A percentile compares a stretch with the other conserved stretches of the same genome.
Conservation (phyloP, 1,140 invertebrate genomes). For the Trinorchestia longiramus region DNA sequence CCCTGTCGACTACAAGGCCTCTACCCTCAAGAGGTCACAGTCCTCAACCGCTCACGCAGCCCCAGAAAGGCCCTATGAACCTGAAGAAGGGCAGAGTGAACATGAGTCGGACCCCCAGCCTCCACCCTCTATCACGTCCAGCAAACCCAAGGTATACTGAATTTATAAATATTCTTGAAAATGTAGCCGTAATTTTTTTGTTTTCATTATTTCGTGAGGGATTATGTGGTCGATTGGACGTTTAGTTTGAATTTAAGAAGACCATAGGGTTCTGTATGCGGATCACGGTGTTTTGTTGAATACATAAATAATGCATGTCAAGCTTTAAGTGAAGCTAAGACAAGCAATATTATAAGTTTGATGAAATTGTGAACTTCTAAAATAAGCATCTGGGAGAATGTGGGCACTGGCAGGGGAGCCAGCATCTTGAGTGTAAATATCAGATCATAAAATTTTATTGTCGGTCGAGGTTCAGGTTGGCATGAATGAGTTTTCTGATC, state of each 20-base stretch:
- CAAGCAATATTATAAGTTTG: not conserved
- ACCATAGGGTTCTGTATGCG: not conserved
- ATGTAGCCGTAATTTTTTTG: not conserved
- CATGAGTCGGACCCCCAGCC: not conserved
- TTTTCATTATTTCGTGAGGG: not conserved
- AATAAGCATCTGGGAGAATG: not conserved
- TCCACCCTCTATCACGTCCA: not conserved
- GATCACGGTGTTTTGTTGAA: not conserved
- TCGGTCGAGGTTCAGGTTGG: not conserved
- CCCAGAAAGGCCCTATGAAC: not conserved
- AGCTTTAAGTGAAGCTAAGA: not conserved
- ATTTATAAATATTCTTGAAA: not conserved
- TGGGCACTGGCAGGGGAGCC: not conserved
- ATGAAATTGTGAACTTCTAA: not conserved
- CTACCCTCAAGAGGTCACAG: conserved; percentile 37
- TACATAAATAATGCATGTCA: not conserved
- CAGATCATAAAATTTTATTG: not conserved
- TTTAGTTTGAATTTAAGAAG: not conserved
- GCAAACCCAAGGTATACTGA: conserved; percentile 1
- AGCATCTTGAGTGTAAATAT: not conserved
- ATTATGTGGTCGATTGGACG: not conserved
- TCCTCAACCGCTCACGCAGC: not conserved
- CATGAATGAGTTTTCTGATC: not conserved
- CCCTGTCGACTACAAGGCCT: not conserved
- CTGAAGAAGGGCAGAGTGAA: not conserved